These are phyloP conservation scores for Manis crassicaudata DNA, from an alignment of 2,797 vertebrate genomes.

Conservation along the genomic window DNA sequence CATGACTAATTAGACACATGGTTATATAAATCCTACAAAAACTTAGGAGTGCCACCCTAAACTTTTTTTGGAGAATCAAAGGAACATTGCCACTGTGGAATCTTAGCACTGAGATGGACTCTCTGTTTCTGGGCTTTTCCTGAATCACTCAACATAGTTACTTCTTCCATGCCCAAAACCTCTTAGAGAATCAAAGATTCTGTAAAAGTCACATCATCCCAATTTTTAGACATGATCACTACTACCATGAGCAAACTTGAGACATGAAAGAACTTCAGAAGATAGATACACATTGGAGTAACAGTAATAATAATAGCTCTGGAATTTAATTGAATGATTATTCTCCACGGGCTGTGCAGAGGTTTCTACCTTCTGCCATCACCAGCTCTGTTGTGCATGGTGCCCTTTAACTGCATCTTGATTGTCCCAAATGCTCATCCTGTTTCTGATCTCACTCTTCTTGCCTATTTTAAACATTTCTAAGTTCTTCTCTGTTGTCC, in stretches of 20 bases:
- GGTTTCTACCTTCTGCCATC: neutral
- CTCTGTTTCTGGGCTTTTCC: neutral
- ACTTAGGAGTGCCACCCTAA: constrained; percentile 17
- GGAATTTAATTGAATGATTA: neutral
- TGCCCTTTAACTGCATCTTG: neutral
- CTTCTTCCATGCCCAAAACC: neutral
- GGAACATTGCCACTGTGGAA: neutral
- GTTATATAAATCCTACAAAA: constrained; percentile 32
- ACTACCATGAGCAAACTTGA: neutral
- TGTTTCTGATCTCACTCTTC: neutral
- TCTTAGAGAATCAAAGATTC: neutral
- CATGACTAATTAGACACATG: constrained; percentile 51
- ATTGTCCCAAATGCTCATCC: neutral
- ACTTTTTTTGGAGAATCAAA: constrained; percentile 24
- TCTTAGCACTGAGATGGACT: neutral
- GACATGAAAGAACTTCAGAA: neutral
- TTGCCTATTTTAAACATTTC: neutral
- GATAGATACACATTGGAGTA: neutral
- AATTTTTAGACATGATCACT: neutral
- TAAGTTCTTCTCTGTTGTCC: neutral
- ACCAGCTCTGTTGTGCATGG: neutral
- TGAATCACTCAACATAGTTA: neutral
- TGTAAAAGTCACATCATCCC: neutral
- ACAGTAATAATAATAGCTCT: neutral
- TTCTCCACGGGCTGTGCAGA: neutral